Evolutionary conservation across 2,888 invertebrate genomes (phyloP).

Genomic region (Vanessa cardui): DNA sequence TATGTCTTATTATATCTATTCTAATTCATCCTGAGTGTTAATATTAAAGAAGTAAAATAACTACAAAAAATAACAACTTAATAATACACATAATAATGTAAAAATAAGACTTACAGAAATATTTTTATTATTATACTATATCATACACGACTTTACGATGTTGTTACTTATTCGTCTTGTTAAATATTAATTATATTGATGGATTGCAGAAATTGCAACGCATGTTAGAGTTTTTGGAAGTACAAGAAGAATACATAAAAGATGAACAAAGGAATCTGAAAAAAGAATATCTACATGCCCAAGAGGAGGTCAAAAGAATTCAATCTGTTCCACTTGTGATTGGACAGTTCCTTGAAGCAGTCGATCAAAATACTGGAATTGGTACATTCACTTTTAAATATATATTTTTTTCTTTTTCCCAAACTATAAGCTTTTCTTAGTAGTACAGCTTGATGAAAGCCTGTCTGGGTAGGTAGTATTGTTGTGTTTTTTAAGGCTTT

Average conservation of each 20-base stretch:
- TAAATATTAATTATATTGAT: neutral
- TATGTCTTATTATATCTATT: neutral
- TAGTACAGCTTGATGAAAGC: no score
- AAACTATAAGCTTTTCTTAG: neutral
- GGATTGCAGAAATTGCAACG: slow-evolving; percentile 93
- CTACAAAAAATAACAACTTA: no score
- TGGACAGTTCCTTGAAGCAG: slow-evolving; percentile 99
- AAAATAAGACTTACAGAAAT: no score
- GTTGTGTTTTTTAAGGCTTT: no score
- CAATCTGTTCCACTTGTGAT: slow-evolving; percentile 99
- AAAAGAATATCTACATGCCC: slow-evolving; percentile 99
- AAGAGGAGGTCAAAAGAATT: slow-evolving; percentile 98
- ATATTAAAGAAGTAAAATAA: no score
- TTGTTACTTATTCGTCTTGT: no score
- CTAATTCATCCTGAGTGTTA: neutral
- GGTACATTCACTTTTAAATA: slow-evolving; percentile 52
- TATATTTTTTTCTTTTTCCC: neutral
- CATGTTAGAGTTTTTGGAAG: slow-evolving; percentile 97
- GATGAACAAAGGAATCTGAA: slow-evolving; percentile 99
- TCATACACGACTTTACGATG: no score
- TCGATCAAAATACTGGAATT: slow-evolving; percentile 99
- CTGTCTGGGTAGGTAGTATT: no score
- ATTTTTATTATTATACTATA: no score
- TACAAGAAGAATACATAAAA: slow-evolving; percentile 99
- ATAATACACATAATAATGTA: no score